Evolutionary conservation across 2,797 vertebrate species (phyloP).

Genomic region (Discoglossus pictus): DNA sequence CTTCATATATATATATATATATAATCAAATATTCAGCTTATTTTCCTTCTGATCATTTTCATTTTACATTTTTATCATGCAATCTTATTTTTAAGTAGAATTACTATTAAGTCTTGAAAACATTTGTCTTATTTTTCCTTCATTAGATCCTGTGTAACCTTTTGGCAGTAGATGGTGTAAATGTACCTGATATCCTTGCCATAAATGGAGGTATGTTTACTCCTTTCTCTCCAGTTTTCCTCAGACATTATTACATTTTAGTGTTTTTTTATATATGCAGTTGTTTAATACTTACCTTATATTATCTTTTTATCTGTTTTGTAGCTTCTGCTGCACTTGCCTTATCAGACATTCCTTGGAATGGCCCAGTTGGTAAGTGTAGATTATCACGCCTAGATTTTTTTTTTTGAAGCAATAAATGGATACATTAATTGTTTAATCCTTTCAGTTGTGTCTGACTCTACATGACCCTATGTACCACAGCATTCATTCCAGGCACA

Average conservation of each 20-base stretch:
- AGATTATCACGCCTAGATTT: slow-evolving; percentile 5
- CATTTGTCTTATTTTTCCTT: slow-evolving; percentile 12
- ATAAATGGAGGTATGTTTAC: slow-evolving; percentile 95
- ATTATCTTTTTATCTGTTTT: slow-evolving; percentile 39
- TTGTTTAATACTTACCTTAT: slow-evolving; percentile 8
- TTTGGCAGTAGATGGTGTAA: slow-evolving; percentile 91
- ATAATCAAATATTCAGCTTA: neutral
- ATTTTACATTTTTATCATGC: slow-evolving; percentile 37
- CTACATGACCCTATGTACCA: no score
- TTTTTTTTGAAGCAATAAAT: no score
- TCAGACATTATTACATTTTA: no score
- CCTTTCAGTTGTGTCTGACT: no score
- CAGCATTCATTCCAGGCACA: no score
- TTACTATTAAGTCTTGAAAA: no score
- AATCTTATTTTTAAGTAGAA: no score
- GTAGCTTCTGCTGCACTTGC: slow-evolving; percentile 91
- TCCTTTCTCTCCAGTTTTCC: slow-evolving; percentile 29
- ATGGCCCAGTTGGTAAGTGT: slow-evolving; percentile 89
- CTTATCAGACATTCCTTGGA: slow-evolving; percentile 96
- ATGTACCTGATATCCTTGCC: slow-evolving; percentile 92
- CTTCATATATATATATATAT: no score
- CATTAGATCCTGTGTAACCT: slow-evolving; percentile 89
- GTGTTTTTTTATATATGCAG: neutral
- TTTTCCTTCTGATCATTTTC: slow-evolving; percentile 24
- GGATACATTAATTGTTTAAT: no score